phyloP scores from a whole-genome alignment of 2,113 vertebrate genomes.

The Fulica atra region DNA sequence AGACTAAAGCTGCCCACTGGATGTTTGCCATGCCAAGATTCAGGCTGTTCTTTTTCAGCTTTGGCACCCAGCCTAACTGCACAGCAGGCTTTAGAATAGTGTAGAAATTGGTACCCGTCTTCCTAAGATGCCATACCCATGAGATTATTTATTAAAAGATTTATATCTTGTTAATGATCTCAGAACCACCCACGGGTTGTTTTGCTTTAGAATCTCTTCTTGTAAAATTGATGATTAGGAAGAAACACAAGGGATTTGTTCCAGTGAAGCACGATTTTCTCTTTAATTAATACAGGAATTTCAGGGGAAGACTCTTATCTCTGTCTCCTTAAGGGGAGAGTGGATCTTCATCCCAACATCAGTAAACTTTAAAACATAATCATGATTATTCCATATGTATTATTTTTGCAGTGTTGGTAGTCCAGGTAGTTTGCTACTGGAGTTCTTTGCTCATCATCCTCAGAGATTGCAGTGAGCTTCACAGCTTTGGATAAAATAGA shows the following conservation, averaged over 20 bases:
- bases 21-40: background rate
- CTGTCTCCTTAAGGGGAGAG: background rate
- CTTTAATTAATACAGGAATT: background rate
- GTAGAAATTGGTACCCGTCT: conserved; percentile 9
- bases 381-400: fast-evolving
- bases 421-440: background rate
- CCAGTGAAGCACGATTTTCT: background rate
- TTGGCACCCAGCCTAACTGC: background rate
- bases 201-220: background rate
- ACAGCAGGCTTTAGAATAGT: conserved; percentile 49
- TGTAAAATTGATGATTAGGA: conserved; percentile 19
- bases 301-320: background rate
- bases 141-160: conserved; percentile 46
- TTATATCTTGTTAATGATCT: conserved; percentile 38
- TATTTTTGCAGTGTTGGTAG: background rate
- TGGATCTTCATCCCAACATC: background rate
- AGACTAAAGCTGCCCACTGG: background rate
- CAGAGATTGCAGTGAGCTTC: background rate
- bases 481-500: background rate
- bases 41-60: background rate
- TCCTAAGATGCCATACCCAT: conserved; percentile 12
- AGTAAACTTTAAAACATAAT: background rate
- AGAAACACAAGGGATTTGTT: background rate
- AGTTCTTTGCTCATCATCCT: background rate
- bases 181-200: background rate